Conservation (phyloP, 2,113 vertebrate species). For the Aptenodytes patagonicus region DNA sequence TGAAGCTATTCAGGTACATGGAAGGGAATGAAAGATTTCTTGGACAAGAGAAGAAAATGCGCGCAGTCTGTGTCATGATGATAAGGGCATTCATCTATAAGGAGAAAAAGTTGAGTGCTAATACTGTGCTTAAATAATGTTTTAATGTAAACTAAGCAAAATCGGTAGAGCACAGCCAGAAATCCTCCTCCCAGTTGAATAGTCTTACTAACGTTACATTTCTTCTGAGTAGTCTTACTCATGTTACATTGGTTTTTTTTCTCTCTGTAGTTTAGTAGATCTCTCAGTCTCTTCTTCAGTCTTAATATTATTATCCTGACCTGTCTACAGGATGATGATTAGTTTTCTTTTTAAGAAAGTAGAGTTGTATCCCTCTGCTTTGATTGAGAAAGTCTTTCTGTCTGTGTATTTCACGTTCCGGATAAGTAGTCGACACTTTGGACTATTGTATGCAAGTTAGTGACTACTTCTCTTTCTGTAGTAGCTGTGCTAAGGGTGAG, state of each 20-base stretch:
- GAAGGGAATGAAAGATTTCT: background rate
- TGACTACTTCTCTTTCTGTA: background rate
- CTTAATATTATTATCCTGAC: background rate
- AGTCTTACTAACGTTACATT: background rate
- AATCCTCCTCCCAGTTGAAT: background rate
- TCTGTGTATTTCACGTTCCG: background rate
- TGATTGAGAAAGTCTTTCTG: background rate
- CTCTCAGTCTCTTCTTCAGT: background rate
- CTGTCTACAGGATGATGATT: background rate
- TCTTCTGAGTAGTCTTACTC: background rate
- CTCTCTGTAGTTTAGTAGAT: background rate
- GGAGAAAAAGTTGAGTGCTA: background rate
- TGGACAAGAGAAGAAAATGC: background rate
- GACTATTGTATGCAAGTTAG: background rate
- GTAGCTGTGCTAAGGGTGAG: background rate
- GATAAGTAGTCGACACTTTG: background rate
- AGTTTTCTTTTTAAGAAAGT: background rate
- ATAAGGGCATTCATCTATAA: background rate
- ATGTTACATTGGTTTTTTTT: background rate
- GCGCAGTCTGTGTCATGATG: background rate
- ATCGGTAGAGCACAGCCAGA: background rate
- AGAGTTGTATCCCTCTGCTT: background rate
- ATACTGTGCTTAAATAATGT: background rate
- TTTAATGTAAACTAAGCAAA: background rate
- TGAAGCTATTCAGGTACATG: background rate